These are phyloP conservation scores for Thaleichthys pacificus DNA, from an alignment of 2,797 vertebrate genomes.

Conservation along the genomic window DNA sequence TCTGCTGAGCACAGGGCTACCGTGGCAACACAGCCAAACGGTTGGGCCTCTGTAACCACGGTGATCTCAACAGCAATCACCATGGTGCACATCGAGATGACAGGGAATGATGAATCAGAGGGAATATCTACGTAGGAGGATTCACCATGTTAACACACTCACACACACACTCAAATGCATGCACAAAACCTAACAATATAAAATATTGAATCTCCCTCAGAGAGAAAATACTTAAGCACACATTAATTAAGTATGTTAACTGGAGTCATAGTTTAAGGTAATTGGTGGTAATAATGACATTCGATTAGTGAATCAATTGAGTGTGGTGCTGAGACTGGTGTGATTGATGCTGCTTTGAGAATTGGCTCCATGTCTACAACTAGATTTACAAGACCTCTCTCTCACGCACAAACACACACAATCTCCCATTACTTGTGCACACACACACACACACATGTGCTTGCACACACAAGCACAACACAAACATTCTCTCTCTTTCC, in stretches of 20 bases:
- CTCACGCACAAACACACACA: background rate
- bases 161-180: background rate
- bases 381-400: background rate
- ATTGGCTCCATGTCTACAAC: background rate
- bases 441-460: conserved; percentile 5
- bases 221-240: conserved; percentile 25
- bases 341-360: conserved; percentile 64
- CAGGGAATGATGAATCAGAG: conserved; percentile 54
- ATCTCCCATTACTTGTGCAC: background rate
- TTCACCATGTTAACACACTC: background rate
- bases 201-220: conserved; percentile 11
- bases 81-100: conserved; percentile 3
- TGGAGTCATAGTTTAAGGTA: conserved; percentile 61
- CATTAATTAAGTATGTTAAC: conserved; percentile 62
- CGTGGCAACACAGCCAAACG: conserved; percentile 46
- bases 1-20: conserved; percentile 52
- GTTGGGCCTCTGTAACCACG: conserved; percentile 51
- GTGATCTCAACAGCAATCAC: conserved; percentile 22
- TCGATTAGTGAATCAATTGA: conserved; percentile 69
- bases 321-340: conserved; percentile 59
- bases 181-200: background rate
- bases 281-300: conserved; percentile 70
- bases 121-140: conserved; percentile 21
- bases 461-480: no score
- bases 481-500: no score